Evolutionary conservation across 1,140 invertebrate species (phyloP).

Genomic region (Achroia grisella): DNA sequence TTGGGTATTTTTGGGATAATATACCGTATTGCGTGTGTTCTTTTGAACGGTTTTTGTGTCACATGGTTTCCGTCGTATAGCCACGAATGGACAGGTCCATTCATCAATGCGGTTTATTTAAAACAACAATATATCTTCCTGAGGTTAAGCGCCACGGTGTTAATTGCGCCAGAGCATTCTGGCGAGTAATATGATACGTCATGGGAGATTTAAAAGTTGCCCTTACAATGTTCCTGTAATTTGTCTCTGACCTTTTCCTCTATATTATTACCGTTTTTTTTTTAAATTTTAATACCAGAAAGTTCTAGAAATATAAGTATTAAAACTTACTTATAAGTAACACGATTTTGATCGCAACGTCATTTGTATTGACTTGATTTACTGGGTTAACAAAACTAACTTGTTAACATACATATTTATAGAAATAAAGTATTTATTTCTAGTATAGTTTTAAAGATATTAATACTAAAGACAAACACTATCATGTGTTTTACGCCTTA

Average conservation of each 20-base stretch:
- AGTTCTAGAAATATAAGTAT: no score
- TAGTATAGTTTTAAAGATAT: no score
- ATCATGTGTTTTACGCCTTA: no score
- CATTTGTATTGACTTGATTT: no score
- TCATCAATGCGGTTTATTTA: slow-evolving; percentile 35
- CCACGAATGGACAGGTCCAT: slow-evolving; percentile 19
- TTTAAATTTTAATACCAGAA: no score
- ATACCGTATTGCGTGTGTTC: slow-evolving; percentile 11
- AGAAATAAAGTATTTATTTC: no score
- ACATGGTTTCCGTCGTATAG: slow-evolving; percentile 8
- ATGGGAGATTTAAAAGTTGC: slow-evolving; percentile 17
- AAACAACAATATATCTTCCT: slow-evolving; percentile 35
- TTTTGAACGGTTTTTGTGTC: slow-evolving; percentile 6
- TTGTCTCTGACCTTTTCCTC: slow-evolving; percentile 19
- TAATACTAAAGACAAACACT: no score
- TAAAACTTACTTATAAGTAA: no score
- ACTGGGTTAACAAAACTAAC: no score
- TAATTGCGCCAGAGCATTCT: slow-evolving; percentile 28
- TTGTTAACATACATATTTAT: no score
- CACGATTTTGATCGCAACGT: no score
- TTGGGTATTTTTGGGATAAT: slow-evolving; percentile 13
- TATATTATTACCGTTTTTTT: neutral
- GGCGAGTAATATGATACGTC: slow-evolving; percentile 18
- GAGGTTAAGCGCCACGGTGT: slow-evolving; percentile 36
- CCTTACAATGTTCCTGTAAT: slow-evolving; percentile 9